A percentile compares a stretch with the other conserved stretches of the same genome.
phyloP scores from a whole-genome alignment of 2,888 invertebrate genomes.

The Tholera decimalis region DNA sequence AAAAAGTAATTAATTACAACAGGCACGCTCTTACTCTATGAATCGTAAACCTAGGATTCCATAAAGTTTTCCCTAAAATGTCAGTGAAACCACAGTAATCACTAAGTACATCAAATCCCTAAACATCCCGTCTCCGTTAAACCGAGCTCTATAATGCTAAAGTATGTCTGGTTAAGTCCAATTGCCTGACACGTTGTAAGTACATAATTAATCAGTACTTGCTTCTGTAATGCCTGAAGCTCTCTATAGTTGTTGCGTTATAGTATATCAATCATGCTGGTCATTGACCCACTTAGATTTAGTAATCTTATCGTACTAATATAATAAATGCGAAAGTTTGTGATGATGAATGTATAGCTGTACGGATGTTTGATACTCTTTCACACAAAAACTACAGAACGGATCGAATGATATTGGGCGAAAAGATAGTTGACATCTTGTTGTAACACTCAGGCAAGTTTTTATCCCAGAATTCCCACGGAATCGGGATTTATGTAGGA shows the following conservation, averaged over 20 bases:
- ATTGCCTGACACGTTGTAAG: slow-evolving; percentile 31
- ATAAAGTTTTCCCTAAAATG: background rate
- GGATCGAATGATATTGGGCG: too few relatives aligned
- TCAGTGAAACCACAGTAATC: background rate
- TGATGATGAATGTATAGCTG: too few relatives aligned
- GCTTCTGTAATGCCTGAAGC: slow-evolving; percentile 10
- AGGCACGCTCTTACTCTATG: background rate
- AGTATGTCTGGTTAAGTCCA: slow-evolving; percentile 17
- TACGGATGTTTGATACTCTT: too few relatives aligned
- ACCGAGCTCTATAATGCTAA: slow-evolving; percentile 2
- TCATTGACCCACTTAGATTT: background rate
- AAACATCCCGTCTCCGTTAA: slow-evolving; percentile 2
- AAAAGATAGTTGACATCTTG: too few relatives aligned
- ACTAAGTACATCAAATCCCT: background rate
- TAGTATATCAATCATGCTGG: background rate
- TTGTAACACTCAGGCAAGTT: too few relatives aligned
- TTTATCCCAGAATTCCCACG: too few relatives aligned
- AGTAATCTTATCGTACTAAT: too few relatives aligned
- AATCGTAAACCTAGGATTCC: background rate
- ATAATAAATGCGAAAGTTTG: too few relatives aligned
- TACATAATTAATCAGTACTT: slow-evolving; percentile 53
- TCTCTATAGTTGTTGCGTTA: background rate
- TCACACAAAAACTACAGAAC: too few relatives aligned
- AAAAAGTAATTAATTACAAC: background rate
- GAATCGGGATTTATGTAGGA: too few relatives aligned